These are phyloP conservation scores for Hyaena hyaena DNA, from an alignment of 2,113 vertebrate species.

Conservation along the genomic window DNA sequence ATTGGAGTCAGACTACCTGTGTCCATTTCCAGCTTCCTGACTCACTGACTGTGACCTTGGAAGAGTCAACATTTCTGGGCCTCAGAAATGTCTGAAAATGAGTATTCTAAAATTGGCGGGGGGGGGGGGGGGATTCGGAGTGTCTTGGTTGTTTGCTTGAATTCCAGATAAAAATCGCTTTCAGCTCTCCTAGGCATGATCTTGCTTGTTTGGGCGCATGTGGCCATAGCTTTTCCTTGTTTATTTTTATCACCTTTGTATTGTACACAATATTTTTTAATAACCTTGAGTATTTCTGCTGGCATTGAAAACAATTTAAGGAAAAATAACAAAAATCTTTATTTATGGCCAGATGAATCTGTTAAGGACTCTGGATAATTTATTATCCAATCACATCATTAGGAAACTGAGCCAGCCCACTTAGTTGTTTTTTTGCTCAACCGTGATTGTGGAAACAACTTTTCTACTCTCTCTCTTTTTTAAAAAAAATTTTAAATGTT, in stretches of 20 bases:
- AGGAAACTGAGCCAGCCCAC: neutral
- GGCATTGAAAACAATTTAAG: neutral
- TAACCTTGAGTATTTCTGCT: neutral
- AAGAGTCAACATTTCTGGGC: neutral
- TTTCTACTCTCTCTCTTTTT: neutral
- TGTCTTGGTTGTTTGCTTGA: neutral
- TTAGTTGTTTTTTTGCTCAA: neutral
- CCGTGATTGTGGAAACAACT: neutral
- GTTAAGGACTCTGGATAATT: neutral
- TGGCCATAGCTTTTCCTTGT: neutral
- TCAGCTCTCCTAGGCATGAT: neutral
- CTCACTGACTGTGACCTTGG: neutral
- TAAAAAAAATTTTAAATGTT: no score
- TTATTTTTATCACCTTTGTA: neutral
- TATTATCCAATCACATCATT: neutral
- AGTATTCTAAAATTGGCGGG: neutral
- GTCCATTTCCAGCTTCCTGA: neutral
- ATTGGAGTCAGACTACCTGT: neutral
- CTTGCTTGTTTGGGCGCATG: neutral
- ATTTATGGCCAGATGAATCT: neutral
- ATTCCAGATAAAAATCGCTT: neutral
- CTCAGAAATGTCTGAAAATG: neutral
- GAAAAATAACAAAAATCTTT: neutral
- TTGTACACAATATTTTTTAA: neutral
- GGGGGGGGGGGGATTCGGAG: neutral